Evolutionary conservation across 2,888 invertebrate species (phyloP), one percentile per base, ranked within the genome.

Genomic region (Rhingia rostrata): DNA sequence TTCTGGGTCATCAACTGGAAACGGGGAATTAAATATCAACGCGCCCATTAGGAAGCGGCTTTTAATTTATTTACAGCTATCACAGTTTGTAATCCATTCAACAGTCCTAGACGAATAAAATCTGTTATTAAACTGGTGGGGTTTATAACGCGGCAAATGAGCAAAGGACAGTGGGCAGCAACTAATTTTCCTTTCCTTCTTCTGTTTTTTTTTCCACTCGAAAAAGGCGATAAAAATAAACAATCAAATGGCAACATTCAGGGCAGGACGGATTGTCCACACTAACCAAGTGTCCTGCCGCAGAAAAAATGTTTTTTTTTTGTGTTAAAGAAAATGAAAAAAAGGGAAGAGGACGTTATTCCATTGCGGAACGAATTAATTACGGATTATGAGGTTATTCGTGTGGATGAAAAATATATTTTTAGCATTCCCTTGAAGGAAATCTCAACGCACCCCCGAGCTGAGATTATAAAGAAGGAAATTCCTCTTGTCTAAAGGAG

Each of bases 361-460:
- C 69, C 60, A 72, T 81, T 85, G 84, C 70, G 81, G 70, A 85
- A 81, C 81, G 75, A 85, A 85, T 75, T 81, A 85, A 81, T 85
- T 81, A 81, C 69, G 70, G 47, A 84, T 84, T 80, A 81, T 75
- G 81, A 80, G 81, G 84, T 81, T 81, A 85, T 70, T 81, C 84
- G 84, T 81, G 84, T 85, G 75, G 74, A 85, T 72, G 51, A 75
- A 72, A n/a, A 70, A 60, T 66, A 77, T 70, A 60, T 58, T 66
- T 39, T 43, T 30, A 63, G 45, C 43, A 61, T 53, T 60, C 63
- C 64, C 58, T 39, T 37, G 0, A n/a, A 14, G 43, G 12, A 7
- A 70, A 45, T 14, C 32, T 9, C 49, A 58, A 72, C 33, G 37
- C 73, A 10, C 43, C 45, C 49, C 14, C 33, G 9, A 22, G 6